Base-by-base conservation (phyloP, 1,140 invertebrate genomes). In the Hypothenemus hampei region DNA sequence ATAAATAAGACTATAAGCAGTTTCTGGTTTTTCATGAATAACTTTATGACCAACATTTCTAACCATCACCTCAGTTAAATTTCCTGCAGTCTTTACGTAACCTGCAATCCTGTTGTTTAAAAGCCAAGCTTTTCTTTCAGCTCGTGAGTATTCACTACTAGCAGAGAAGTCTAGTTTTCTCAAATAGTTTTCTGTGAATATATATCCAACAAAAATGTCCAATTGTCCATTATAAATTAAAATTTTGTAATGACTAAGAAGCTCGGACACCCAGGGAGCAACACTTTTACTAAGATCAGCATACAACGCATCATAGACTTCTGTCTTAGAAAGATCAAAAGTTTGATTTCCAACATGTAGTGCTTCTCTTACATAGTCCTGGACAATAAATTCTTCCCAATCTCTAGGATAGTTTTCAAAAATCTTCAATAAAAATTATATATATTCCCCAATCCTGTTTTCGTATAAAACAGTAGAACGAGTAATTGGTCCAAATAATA, bases 281-380 rank as follows among this genome's bases (percentile, higher is more conserved):
- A 91, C 80, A 0, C 86, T 88, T 62, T 91, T 78, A 82, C 93
- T 89, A 0, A 96, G 77, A 75, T 96, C 93, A 16, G 75, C 23
- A 26, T 24, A 45, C 36, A 54, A 33, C 7, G 13, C 8, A 11
- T 23, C 23, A 11, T 48, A 37, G 6, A 56, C 53, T 31, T 18
- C n/a, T 6, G 23, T 4, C 16, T 16, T 48, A 40, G 22, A 16
- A 8, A 31, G 43, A 76, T 60, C 75, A 73, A 45, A 80, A 24
- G 53, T 73, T 66, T 33, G 65, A 65, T 78, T 74, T 65, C 74
- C 77, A 60, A 76, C 78, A 29, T 70, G 77, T 53, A 73, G 70
- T 19, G 72, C 79, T 55, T 26, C 69, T 60, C 66, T 78, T 0
- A 86, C 73, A 24, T 79, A 73, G 1, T 77, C 69, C 45, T 71